A percentile compares a stretch with the other conserved stretches of the same genome.
These are phyloP conservation scores for Montipora efflorescens DNA, from an alignment of 64 coral and sea anemone species.

Conservation along the genomic window DNA sequence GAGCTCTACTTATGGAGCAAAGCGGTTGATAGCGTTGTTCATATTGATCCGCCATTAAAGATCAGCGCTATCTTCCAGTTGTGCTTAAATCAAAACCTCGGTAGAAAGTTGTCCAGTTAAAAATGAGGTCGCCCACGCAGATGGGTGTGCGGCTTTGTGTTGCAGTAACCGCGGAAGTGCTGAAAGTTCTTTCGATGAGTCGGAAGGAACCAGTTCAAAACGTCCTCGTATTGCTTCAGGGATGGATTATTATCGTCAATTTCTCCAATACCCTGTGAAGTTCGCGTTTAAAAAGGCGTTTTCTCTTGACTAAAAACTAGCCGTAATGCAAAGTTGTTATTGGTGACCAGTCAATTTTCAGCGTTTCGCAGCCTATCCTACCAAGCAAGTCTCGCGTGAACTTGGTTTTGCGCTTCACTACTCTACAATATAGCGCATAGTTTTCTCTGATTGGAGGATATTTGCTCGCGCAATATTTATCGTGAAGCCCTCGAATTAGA, in stretches of 20 bases:
- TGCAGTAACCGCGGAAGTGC: not conserved
- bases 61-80: not conserved
- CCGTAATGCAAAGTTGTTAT: not conserved
- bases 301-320: not conserved
- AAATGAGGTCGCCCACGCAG: not conserved
- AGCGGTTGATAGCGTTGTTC: no score
- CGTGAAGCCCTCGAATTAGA: not conserved
- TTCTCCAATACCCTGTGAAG: not conserved
- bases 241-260: not conserved
- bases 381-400: not conserved
- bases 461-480: slow-evolving; percentile 12
- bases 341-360: not conserved
- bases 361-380: not conserved
- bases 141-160: not conserved
- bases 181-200: not conserved
- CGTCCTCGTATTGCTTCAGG: not conserved
- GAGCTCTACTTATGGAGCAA: no score
- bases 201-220: not conserved
- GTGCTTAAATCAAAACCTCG: not conserved
- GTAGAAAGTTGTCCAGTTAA: not conserved
- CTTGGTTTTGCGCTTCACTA: not conserved
- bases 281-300: not conserved
- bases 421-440: not conserved
- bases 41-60: no score
- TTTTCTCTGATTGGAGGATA: not conserved